Conservation (phyloP, 2,797 vertebrate genomes). For the Gorsachius magnificus region DNA sequence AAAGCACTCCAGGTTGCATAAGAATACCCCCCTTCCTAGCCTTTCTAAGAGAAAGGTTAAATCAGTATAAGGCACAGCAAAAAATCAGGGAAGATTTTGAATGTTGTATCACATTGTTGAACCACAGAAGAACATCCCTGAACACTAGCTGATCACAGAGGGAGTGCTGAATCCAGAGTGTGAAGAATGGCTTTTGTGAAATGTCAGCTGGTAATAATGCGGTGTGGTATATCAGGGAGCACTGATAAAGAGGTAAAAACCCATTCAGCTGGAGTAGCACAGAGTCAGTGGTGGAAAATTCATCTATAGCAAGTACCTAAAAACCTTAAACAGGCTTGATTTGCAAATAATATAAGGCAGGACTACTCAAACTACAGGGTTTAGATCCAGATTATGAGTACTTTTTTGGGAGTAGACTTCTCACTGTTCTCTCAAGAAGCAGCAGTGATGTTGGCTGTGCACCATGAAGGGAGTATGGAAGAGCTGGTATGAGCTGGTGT, state of each 20-base stretch:
- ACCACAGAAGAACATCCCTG: neutral
- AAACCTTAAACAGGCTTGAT: neutral
- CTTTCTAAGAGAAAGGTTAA: neutral
- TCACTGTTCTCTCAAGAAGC: neutral
- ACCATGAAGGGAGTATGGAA: neutral
- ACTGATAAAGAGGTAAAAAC: neutral
- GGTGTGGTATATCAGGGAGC: neutral
- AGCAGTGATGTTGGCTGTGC: rapidly evolving
- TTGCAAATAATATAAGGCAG: neutral
- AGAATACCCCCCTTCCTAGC: neutral
- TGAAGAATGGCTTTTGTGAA: slow-evolving; percentile 32
- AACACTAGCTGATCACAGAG: neutral
- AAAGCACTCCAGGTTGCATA: neutral
- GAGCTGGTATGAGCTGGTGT: neutral
- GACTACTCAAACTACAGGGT: neutral
- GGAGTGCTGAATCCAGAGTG: neutral
- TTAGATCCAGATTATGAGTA: neutral
- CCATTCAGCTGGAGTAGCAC: neutral
- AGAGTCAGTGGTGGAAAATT: neutral
- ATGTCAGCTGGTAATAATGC: slow-evolving; percentile 2
- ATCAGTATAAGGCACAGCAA: neutral
- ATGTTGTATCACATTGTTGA: neutral
- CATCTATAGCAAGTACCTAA: neutral
- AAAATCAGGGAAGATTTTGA: neutral
- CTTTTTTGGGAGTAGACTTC: neutral